Evolutionary conservation across 2,113 vertebrate genomes (phyloP), one percentile per base, ranked within the genome.

Genomic region (Solenodon paradoxus): DNA sequence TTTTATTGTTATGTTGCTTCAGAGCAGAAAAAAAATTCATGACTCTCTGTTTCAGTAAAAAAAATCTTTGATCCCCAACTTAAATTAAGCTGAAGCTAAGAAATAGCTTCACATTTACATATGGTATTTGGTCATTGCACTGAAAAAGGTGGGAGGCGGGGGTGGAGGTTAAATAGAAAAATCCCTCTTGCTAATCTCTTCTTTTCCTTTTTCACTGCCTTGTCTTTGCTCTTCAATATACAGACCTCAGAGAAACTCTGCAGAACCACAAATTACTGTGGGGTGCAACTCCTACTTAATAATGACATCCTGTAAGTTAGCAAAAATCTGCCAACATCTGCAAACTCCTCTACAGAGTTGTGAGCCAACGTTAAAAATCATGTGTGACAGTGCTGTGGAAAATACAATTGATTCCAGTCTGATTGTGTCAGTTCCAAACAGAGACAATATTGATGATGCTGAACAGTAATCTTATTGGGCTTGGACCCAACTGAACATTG

Each of bases 371-470:
- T 97, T 98, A 98, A 98, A 98, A 98, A 98, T 98, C 97, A 97
- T 98, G 98, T 98, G 97, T 98, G 98, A 98, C 98, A 98, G 97
- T 98, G 97, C 98, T 97, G 97, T 98, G 97, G 98, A 98, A 98
- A 98, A 98, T 97, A 97, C 98, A 97, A 98, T 98, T 98, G 98
- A 98, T 98, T 98, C 97, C 98, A 98, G 92, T 96, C 98, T 98
- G 98, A 98, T 98, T 98, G 98, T 98, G 98, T 98, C 98, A 98
- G 98, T 98, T 98, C 98, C 98, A 98, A 98, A 98, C 96, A 98
- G 97, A 98, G 98, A 96, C 98, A 98, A 98, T 98, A 98, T 98
- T 99, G 99, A 99, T 98, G 98, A 98, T 98, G 97, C 96, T 92
- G 97, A 98, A 98, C 97, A 98, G 97, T 98, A 98, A 98, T 98